These are phyloP conservation scores for Agonopterix heracliana DNA, from an alignment of 2,888 invertebrate genomes.

Conservation along the genomic window DNA sequence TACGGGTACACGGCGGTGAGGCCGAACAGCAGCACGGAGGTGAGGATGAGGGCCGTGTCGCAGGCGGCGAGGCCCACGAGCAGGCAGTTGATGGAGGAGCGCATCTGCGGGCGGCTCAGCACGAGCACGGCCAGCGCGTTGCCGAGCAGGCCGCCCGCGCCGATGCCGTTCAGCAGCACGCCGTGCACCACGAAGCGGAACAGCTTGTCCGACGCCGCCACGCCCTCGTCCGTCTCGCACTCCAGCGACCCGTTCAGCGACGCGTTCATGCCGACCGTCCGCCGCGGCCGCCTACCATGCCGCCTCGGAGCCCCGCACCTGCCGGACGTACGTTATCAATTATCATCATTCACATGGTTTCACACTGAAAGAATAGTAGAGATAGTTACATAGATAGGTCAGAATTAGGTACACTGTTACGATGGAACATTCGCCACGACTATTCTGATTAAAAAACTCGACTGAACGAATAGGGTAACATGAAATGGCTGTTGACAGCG, in stretches of 20 bases:
- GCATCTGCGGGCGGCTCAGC: slow-evolving; percentile 94
- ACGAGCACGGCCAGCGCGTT: slow-evolving; percentile 94
- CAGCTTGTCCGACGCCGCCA: slow-evolving; percentile 69
- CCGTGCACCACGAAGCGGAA: slow-evolving; percentile 90
- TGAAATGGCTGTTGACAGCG: too few species aligned
- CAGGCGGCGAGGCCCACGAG: slow-evolving; percentile 95
- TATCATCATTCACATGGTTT: too few species aligned
- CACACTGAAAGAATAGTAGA: too few species aligned
- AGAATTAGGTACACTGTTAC: too few species aligned
- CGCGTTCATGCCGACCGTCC: slow-evolving; percentile 9
- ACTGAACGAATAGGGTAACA: too few species aligned
- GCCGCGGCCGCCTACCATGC: neutral
- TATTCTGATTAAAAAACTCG: too few species aligned
- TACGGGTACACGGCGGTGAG: slow-evolving; percentile 90
- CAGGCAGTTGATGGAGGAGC: slow-evolving; percentile 95
- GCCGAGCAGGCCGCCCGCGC: slow-evolving; percentile 89
- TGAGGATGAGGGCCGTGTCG: slow-evolving; percentile 93
- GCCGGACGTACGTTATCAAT: neutral
- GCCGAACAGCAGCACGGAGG: slow-evolving; percentile 90
- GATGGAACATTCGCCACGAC: too few species aligned
- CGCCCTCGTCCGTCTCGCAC: slow-evolving; percentile 58
- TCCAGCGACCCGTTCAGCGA: slow-evolving; percentile 20
- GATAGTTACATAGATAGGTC: too few species aligned
- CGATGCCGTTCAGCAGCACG: slow-evolving; percentile 86
- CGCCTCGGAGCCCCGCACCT: neutral